These are phyloP conservation scores for Tribolium castaneum DNA, from an alignment of 1,140 invertebrate species.

Conservation along the genomic window DNA sequence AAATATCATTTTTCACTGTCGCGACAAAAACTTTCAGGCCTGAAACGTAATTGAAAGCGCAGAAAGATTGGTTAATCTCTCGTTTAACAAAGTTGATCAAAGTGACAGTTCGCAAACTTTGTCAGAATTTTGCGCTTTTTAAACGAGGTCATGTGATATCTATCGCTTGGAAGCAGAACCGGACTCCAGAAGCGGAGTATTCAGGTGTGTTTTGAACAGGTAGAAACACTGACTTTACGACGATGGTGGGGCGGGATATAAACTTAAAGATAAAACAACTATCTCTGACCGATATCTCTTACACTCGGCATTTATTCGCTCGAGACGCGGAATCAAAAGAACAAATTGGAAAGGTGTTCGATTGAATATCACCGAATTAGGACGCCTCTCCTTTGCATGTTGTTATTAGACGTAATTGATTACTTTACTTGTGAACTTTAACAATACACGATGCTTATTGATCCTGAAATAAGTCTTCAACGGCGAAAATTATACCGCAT, in stretches of 20 bases:
- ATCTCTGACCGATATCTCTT: constrained; percentile 35
- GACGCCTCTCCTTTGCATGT: constrained; percentile 29
- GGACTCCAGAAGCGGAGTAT: constrained; percentile 21
- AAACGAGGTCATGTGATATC: constrained; percentile 7
- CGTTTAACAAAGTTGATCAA: constrained; percentile 15
- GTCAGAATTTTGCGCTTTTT: constrained; percentile 12
- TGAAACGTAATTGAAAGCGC: constrained; percentile 13
- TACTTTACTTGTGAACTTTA: constrained; percentile 23
- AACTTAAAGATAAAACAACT: constrained; percentile 32
- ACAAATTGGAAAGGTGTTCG: constrained; percentile 33
- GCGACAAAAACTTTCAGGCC: not conserved
- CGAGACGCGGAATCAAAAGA: constrained; percentile 15
- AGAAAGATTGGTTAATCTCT: constrained; percentile 21
- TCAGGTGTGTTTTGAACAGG: constrained; percentile 31
- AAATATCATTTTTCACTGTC: constrained; percentile 28
- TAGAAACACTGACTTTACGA: constrained; percentile 16
- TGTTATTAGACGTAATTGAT: constrained; percentile 30
- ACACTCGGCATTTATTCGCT: constrained; percentile 14
- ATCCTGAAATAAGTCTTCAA: too few relatives aligned
- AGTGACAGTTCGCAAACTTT: constrained; percentile 21
- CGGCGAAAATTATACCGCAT: not conserved
- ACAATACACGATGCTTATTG: constrained; percentile 12
- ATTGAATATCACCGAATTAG: constrained; percentile 35
- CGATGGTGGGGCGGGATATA: constrained; percentile 28
- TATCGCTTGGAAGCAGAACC: not conserved